Evolutionary conservation across 1,140 invertebrate species (phyloP).

Genomic region (Kradibia gibbosae): DNA sequence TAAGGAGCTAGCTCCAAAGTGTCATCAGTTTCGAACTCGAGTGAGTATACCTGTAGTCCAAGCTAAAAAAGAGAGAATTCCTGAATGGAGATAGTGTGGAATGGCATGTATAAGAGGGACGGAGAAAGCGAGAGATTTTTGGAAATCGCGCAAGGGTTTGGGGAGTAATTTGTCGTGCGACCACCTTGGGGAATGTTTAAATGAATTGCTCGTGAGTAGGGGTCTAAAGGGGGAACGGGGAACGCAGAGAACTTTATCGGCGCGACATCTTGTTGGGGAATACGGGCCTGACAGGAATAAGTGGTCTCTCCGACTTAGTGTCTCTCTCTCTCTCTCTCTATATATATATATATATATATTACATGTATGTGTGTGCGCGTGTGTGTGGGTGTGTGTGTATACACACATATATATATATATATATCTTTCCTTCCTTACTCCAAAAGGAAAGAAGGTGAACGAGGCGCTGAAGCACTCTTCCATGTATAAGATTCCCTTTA

Average conservation of each 20-base stretch:
- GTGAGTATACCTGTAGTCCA: conserved; percentile 47
- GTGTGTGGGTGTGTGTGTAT: neutral
- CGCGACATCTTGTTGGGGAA: conserved; percentile 70
- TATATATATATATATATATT: neutral
- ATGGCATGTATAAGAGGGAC: neutral
- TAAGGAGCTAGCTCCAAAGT: conserved; percentile 39
- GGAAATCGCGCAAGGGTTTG: conserved; percentile 61
- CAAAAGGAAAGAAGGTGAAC: conserved; percentile 50
- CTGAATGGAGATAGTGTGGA: conserved; percentile 65
- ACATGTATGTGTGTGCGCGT: too few species aligned
- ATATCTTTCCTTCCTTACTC: too few species aligned
- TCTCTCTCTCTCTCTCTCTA: conserved; percentile 40
- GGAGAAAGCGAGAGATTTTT: conserved; percentile 55
- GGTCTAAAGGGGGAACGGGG: neutral
- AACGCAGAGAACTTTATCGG: conserved; percentile 67
- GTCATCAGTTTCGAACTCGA: conserved; percentile 38
- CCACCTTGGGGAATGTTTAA: conserved; percentile 74
- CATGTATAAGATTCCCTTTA: conserved; percentile 26
- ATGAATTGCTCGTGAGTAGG: conserved; percentile 69
- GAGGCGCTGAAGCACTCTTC: neutral
- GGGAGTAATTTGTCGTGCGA: conserved; percentile 74
- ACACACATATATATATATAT: too few species aligned
- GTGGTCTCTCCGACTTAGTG: conserved; percentile 27
- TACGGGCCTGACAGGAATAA: neutral
- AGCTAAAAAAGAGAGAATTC: conserved; percentile 57